Percentiles rank a stretch among this genome's conserved stretches.
Evolutionary conservation across 2,113 vertebrate genomes (phyloP).

Genomic region (Rissa tridactyla): DNA sequence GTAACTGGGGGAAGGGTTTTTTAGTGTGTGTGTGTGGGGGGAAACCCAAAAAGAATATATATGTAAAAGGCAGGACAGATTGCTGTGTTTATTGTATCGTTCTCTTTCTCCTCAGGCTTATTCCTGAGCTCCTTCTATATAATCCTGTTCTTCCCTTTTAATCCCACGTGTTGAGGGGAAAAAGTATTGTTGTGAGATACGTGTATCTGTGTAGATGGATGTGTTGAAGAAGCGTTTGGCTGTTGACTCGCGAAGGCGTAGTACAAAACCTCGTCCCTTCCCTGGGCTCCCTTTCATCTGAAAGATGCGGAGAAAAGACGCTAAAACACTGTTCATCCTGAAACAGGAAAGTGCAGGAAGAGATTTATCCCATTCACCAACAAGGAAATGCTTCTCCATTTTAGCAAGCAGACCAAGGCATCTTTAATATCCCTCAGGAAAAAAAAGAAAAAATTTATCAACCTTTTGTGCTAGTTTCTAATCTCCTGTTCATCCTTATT

Average conservation of each 20-base stretch:
- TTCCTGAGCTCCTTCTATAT: background rate
- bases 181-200: background rate
- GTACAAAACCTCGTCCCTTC: background rate
- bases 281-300: background rate
- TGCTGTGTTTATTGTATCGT: background rate
- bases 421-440: background rate
- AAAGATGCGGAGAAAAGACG: background rate
- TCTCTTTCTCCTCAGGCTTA: background rate
- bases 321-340: background rate
- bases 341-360: background rate
- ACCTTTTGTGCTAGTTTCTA: background rate
- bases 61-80: background rate
- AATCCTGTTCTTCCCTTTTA: background rate
- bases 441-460: background rate
- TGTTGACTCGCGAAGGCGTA: background rate
- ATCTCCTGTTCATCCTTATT: background rate
- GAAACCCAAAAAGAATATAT: rapidly evolving
- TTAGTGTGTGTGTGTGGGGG: no score
- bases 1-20: background rate
- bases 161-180: background rate
- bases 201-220: rapidly evolving
- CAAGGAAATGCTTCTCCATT: background rate
- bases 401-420: background rate
- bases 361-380: background rate
- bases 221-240: background rate